Evolutionary conservation across 2,797 vertebrate genomes (phyloP).

Genomic region (Diceros bicornis): DNA sequence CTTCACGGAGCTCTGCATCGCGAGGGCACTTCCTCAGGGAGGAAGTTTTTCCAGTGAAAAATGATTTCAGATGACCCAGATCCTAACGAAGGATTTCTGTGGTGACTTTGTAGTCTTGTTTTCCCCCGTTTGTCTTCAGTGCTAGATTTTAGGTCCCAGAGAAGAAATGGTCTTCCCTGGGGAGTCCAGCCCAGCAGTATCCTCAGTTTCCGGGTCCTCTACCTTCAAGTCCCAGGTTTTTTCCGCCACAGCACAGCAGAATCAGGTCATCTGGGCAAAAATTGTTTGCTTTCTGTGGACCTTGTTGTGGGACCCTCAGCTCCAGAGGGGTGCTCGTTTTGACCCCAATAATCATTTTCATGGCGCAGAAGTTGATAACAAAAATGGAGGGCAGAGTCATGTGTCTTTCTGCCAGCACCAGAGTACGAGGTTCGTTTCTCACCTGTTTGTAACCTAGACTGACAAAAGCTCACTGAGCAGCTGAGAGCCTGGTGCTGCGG

Average conservation of each 20-base stretch:
- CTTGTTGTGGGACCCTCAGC: background rate
- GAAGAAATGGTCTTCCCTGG: background rate
- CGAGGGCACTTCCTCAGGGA: background rate
- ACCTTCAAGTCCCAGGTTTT: background rate
- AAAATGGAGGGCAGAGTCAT: background rate
- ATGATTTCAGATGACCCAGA: background rate
- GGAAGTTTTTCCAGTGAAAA: background rate
- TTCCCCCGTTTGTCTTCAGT: background rate
- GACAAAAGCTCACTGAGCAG: background rate
- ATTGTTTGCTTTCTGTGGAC: background rate
- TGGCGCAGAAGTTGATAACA: background rate
- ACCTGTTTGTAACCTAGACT: background rate
- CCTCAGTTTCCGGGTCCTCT: background rate
- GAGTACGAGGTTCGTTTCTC: background rate
- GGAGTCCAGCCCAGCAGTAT: background rate
- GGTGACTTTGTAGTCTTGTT: background rate
- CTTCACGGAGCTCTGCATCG: background rate
- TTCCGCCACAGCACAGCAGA: background rate
- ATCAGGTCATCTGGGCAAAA: fast-evolving
- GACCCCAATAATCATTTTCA: background rate
- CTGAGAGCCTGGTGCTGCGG: background rate
- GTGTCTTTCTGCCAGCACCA: background rate
- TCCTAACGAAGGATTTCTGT: background rate
- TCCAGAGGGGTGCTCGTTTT: background rate
- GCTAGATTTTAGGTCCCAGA: background rate